Base-by-base conservation (phyloP, 2,888 invertebrate genomes). In the Cryptocephalus moraei region DNA sequence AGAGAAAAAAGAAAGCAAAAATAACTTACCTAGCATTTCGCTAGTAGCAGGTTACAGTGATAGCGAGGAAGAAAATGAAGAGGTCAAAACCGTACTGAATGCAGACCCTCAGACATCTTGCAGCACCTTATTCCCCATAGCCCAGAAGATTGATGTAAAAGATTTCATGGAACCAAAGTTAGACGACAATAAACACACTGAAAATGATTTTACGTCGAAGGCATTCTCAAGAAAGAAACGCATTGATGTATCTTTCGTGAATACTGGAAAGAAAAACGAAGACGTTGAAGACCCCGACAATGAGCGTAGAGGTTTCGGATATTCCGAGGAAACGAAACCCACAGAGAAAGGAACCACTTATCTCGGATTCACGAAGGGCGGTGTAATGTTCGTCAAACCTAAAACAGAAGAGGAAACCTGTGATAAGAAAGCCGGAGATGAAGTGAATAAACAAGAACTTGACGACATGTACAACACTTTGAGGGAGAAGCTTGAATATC, bases 41-140 rank as follows among this genome's bases (percentile, higher is more conserved):
- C 58, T 77, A 40, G 73, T 78, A 1, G 75, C 77, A n/a, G 75
- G 75, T 13, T 78, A 78, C 50, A 74, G 76, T 50, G 76, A 76
- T 53, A 73, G 74, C 0, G 76, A 76, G 31, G 68, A 66, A 31
- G 74, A 74, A 31, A 66, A 46, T 42, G 55, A 57, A 43, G 51
- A 54, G 45, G 44, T 49, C 11, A 45, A 47, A 45, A 32, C 46
- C n/a, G 34, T 52, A 32, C 11, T 10, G 11, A 22, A 2, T 22
- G 36, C 2, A 6, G 14, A 9, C 9, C 4, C 11, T 4, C 4
- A 14, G 10, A 22, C 43, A 34, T 50, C 58, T 11, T 62, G 65
- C 9, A 74, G 72, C 46, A 72, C 74, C 4, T 52, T 76, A 33
- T 76, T 76, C 56, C 75, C 76, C 1, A 71, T 72, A 32, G 54